Conservation (phyloP, 92 coral and sea anemone species). For the Zoanthus sansibaricus region DNA sequence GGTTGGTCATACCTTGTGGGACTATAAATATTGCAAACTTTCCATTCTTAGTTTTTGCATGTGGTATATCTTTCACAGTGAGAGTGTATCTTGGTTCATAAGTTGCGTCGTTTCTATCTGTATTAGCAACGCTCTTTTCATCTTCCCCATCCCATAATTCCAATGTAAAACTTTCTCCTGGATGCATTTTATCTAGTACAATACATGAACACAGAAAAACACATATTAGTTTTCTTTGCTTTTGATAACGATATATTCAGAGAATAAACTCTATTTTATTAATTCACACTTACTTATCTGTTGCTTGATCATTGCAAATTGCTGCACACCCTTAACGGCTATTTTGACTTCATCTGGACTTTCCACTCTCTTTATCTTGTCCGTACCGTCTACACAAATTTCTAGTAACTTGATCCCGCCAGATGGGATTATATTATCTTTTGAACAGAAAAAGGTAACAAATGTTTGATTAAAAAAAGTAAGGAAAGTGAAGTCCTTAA, state of each 20-base stretch:
- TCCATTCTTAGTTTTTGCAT: conserved; percentile 67
- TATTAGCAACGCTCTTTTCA: neutral
- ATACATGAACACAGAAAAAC: neutral
- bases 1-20: conserved; percentile 79
- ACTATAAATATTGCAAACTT: conserved; percentile 94
- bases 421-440: conserved; percentile 42
- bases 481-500: too few relatives aligned
- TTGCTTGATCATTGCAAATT: conserved; percentile 74
- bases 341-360: conserved; percentile 61
- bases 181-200: conserved; percentile 41
- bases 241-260: neutral
- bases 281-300: conserved; percentile 58
- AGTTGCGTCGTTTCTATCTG: neutral
- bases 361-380: conserved; percentile 70
- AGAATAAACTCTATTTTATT: too few relatives aligned
- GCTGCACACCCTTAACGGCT: conserved; percentile 72
- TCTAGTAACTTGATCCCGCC: conserved; percentile 75
- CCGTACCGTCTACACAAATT: conserved; percentile 73
- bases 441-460: neutral
- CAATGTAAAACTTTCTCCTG: conserved; percentile 51
- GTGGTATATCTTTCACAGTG: conserved; percentile 72
- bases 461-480: too few relatives aligned
- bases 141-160: conserved; percentile 72
- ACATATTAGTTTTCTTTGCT: too few relatives aligned
- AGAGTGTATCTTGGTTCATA: conserved; percentile 80